Conservation (phyloP, 2,888 invertebrate species). For the Pycnomerus fuliginosus region DNA sequence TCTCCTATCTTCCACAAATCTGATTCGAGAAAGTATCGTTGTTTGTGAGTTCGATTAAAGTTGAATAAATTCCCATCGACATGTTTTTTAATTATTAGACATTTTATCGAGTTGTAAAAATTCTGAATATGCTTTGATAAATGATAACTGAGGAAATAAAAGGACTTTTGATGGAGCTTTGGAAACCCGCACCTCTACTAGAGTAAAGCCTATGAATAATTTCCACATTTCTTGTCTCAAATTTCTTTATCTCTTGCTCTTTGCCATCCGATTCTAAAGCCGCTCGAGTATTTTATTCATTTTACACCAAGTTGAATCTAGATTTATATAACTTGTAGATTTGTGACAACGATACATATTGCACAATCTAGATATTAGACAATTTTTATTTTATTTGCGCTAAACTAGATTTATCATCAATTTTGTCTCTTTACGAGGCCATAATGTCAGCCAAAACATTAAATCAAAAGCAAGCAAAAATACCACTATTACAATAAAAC, state of each 20-base stretch:
- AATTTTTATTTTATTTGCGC: conserved; percentile 13
- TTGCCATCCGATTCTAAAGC: conserved; percentile 43
- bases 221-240: conserved; percentile 51
- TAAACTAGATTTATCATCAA: conserved; percentile 2
- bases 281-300: conserved; percentile 47
- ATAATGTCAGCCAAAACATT: background rate
- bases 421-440: conserved; percentile 7
- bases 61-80: no score
- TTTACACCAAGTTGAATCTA: conserved; percentile 41
- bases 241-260: conserved; percentile 48
- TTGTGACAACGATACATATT: conserved; percentile 28
- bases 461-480: conserved; percentile 6
- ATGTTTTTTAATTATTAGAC: no score
- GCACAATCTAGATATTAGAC: conserved; percentile 3
- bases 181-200: conserved; percentile 45
- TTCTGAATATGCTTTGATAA: conserved; percentile 43
- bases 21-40: conserved; percentile 16
- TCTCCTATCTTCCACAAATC: conserved; percentile 19
- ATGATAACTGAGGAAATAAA: conserved; percentile 49
- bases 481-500: conserved; percentile 15
- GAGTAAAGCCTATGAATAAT: conserved; percentile 52
- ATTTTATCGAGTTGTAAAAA: no score
- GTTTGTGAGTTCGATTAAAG: conserved; percentile 18
- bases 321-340: conserved; percentile 30
- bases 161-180: conserved; percentile 45